Percentiles rank a stretch among this genome's conserved stretches.
Conservation (phyloP, 2,797 vertebrate genomes). For the Synanceia verrucosa region DNA sequence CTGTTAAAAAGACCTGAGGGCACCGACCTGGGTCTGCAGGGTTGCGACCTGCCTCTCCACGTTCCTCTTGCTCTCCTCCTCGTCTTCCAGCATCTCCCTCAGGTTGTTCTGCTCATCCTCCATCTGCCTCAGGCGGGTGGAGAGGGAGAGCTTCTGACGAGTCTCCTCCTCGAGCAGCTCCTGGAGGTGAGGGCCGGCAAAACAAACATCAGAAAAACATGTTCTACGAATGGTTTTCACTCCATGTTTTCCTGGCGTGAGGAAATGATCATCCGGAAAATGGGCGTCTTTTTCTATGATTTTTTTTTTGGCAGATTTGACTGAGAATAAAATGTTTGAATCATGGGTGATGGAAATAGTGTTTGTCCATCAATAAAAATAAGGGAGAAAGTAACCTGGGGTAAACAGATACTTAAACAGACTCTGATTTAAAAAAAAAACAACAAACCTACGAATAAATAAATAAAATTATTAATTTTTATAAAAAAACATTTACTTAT, state of each 20-base stretch:
- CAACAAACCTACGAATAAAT: no score
- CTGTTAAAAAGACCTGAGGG: neutral
- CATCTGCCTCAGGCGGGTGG: conserved; percentile 90
- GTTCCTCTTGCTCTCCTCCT: conserved; percentile 92
- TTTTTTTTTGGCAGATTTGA: neutral
- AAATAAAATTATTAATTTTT: no score
- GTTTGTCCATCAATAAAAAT: neutral
- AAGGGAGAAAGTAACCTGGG: neutral
- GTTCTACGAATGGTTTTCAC: neutral
- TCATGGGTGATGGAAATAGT: neutral
- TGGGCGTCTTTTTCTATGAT: no score
- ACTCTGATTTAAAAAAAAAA: no score
- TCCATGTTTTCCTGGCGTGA: no score
- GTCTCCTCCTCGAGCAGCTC: conserved; percentile 94
- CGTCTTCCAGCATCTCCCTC: conserved; percentile 93
- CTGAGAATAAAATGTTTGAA: neutral
- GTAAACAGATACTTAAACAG: neutral
- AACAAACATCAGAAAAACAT: neutral
- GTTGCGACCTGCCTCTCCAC: conserved; percentile 89
- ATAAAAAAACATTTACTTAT: no score
- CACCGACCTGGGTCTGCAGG: conserved; percentile 90
- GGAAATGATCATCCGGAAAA: no score
- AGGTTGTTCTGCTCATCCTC: conserved; percentile 92
- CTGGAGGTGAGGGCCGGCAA: conserved; percentile 66
- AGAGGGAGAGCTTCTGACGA: conserved; percentile 91